Conservation (phyloP, 2,888 invertebrate genomes). For the Agriopis leucophaearia region DNA sequence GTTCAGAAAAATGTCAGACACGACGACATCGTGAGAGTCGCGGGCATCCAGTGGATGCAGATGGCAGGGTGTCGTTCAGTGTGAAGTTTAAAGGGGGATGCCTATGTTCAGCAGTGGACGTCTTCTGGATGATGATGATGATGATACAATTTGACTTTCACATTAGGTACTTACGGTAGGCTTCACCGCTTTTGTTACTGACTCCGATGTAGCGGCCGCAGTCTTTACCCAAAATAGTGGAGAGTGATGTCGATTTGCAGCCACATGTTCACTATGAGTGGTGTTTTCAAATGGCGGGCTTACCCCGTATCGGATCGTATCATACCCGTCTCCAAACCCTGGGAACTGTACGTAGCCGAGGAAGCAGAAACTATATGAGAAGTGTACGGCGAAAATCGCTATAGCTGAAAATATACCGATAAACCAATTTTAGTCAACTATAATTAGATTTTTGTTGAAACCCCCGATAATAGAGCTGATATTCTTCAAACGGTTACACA, state of each 20-base stretch:
- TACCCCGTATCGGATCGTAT: background rate
- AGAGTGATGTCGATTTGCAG: background rate
- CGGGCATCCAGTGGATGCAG: no score
- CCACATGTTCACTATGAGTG: background rate
- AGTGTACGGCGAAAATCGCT: slow-evolving; percentile 23
- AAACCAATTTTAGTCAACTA: no score
- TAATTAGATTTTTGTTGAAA: no score
- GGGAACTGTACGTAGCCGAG: slow-evolving; percentile 59
- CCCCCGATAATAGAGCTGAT: no score
- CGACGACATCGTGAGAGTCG: no score
- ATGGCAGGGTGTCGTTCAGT: no score
- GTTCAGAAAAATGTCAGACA: no score
- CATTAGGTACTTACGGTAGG: background rate
- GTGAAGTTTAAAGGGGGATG: no score
- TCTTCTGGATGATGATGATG: no score
- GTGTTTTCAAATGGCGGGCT: background rate
- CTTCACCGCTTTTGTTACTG: background rate
- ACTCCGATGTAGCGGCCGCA: background rate
- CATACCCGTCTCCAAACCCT: slow-evolving; percentile 54
- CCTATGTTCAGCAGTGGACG: no score
- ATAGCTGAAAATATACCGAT: slow-evolving; percentile 26
- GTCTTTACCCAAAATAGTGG: no score
- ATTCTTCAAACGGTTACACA: no score
- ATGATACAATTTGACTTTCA: background rate
- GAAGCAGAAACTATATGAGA: slow-evolving; percentile 45